These are phyloP conservation scores for Orius insidiosus DNA, from an alignment of 1,140 invertebrate species.

Conservation along the genomic window DNA sequence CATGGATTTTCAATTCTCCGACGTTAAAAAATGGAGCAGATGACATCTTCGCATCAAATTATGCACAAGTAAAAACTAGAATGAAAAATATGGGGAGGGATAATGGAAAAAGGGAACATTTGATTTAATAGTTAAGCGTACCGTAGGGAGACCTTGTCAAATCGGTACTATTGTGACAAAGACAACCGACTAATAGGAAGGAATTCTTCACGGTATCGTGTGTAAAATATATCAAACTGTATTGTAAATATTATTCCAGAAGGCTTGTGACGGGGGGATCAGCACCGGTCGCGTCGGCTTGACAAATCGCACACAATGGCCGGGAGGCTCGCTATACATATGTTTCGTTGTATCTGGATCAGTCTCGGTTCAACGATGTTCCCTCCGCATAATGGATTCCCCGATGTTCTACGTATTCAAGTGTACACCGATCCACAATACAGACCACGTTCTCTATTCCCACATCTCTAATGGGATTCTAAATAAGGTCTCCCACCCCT, in stretches of 20 bases:
- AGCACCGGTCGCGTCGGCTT: neutral
- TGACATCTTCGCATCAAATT: too few relatives aligned
- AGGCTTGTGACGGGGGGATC: slow-evolving; percentile 1
- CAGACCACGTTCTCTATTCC: slow-evolving; percentile 10
- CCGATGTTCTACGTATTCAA: too few relatives aligned
- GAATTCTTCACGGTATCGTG: neutral
- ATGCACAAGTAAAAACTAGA: too few relatives aligned
- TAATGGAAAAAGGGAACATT: too few relatives aligned
- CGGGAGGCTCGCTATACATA: slow-evolving; percentile 9
- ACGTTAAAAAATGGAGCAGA: too few relatives aligned
- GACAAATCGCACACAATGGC: slow-evolving; percentile 4
- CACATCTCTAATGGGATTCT: slow-evolving; percentile 11
- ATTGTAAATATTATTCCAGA: slow-evolving; percentile 14
- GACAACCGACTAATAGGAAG: too few relatives aligned
- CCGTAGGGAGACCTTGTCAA: too few relatives aligned
- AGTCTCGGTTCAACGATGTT: slow-evolving; percentile 3
- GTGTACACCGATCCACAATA: too few relatives aligned
- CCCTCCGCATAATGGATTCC: slow-evolving; percentile 3
- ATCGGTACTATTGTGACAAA: too few relatives aligned
- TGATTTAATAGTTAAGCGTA: too few relatives aligned
- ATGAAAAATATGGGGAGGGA: too few relatives aligned
- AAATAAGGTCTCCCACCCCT: neutral
- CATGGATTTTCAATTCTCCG: too few relatives aligned
- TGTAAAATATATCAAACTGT: slow-evolving; percentile 14
- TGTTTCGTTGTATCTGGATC: slow-evolving; percentile 10